Percentiles rank a stretch among this genome's conserved stretches.
Evolutionary conservation across 2,113 vertebrate genomes (phyloP).

Genomic region (Ellobius talpinus): DNA sequence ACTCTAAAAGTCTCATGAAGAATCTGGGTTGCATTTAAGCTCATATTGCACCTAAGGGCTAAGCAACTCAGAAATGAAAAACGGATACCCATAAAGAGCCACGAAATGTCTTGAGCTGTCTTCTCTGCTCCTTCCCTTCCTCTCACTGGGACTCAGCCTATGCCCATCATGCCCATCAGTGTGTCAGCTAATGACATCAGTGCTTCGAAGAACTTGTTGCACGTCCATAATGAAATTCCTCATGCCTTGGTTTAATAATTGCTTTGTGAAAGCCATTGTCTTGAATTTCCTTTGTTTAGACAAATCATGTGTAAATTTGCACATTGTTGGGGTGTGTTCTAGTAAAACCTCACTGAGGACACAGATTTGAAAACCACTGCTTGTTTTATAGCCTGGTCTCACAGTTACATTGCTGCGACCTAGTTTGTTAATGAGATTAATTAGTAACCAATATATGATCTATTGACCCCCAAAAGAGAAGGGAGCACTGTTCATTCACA

Average conservation of each 20-base stretch:
- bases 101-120: conserved; percentile 82
- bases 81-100: conserved; percentile 86
- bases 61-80: conserved; percentile 89
- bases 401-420: neutral
- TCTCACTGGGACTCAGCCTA: conserved; percentile 66
- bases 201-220: neutral
- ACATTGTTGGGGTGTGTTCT: neutral
- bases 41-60: conserved; percentile 88
- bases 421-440: conserved; percentile 54
- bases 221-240: conserved; percentile 67
- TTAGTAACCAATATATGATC: neutral
- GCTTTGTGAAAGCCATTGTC: conserved; percentile 52
- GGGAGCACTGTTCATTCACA: fast-evolving
- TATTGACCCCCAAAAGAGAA: neutral
- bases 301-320: conserved; percentile 46
- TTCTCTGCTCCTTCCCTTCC: conserved; percentile 28
- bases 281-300: conserved; percentile 32
- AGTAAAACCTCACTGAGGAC: neutral
- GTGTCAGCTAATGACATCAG: neutral
- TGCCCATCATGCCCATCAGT: conserved; percentile 31
- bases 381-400: conserved; percentile 46
- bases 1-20: conserved; percentile 89
- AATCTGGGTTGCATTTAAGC: conserved; percentile 90
- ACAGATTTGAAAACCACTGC: conserved; percentile 34
- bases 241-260: conserved; percentile 59